Percentiles rank a stretch among this genome's conserved stretches.
These are phyloP conservation scores for Garra rufa DNA, from an alignment of 2,113 vertebrate genomes.

Conservation along the genomic window DNA sequence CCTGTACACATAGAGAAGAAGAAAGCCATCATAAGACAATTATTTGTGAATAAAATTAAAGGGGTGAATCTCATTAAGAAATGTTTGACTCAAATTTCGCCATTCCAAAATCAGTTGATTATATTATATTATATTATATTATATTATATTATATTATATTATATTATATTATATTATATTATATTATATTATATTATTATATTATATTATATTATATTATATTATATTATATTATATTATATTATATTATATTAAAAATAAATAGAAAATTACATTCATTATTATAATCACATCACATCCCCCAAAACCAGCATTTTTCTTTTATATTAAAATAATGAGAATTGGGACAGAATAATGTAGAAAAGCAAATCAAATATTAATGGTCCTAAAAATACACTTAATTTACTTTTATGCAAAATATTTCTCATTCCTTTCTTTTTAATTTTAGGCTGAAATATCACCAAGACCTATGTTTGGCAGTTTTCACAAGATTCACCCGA, in stretches of 20 bases:
- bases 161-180: neutral
- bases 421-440: neutral
- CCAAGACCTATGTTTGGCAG: neutral
- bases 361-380: neutral
- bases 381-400: neutral
- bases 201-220: no score
- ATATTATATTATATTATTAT: neutral
- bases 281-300: neutral
- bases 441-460: neutral
- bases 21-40: neutral
- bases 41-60: neutral
- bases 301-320: neutral
- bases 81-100: neutral
- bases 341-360: neutral
- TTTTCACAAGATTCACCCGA: neutral
- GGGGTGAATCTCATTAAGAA: neutral
- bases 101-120: neutral
- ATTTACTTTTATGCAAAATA: neutral
- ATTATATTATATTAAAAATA: neutral
- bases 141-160: neutral
- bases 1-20: neutral
- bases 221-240: neutral
- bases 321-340: no score
- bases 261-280: neutral
- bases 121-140: neutral